Base-by-base conservation (phyloP, 1,140 invertebrate genomes). In the Drosophila nigromelanica region DNA sequence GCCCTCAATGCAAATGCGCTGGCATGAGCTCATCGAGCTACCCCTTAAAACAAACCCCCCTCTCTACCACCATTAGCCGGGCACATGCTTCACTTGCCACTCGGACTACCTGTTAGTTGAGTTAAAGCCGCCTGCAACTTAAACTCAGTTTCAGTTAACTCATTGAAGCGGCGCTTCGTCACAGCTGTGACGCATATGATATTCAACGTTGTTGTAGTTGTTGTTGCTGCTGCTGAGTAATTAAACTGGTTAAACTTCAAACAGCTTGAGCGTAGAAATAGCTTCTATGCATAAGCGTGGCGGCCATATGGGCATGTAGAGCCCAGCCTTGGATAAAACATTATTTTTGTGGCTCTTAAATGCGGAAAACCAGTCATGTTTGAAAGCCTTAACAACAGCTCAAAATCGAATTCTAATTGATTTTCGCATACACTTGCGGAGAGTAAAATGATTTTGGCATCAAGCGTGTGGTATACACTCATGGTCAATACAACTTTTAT, bases 61-160 rank as follows among this genome's bases (percentile, higher is more conserved):
- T 35, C 8, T 35, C 8, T 35, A 2, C 30, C 5, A 43, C 55
- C 43, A n/a, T 56, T 18, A 18, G 12, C 45, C 37, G 12, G 55
- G 40, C 76, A 76, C 68, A 85, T 82, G 79, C 62, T 55, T 64
- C 15, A 62, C 43, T 58, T 58, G 45, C 14, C 51, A 40, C 56
- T 78, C 67, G 72, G 63, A 56, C 71, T 81, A 75, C 78, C 76
- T 82, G 83, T 73, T 82, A 87, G 81, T 77, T 86, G 73, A 73
- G 77, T 74, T 59, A 59, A 72, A 18, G 24, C 18, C 15, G 21
- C 67, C 18, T 51, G 40, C 37, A 50, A 60, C 40, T 37, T 24
- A 68, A 68, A 56, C 51, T 47, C 33, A 30, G 30, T 24, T 54
- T 30, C 27, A 67, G 40, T 48, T 30, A 37, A 67, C 55, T 48